Conservation (phyloP, 53 echinoderm and acorn worm genomes). For the Apostichopus leukothele region DNA sequence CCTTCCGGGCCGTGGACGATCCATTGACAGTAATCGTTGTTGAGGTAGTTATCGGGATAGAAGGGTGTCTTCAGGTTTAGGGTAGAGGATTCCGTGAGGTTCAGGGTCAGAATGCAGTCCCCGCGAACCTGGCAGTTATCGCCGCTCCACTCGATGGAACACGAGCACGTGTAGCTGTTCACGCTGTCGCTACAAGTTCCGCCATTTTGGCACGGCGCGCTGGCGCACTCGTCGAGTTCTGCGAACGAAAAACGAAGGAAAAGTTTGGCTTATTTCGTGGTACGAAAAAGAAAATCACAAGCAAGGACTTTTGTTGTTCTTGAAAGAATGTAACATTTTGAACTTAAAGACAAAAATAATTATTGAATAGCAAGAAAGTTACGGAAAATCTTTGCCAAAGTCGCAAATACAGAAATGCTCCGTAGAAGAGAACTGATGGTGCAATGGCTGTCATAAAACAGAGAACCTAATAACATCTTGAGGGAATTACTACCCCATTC, state of each 20-base stretch:
- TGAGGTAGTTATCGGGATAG: slow-evolving; percentile 87
- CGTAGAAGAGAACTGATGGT: no score
- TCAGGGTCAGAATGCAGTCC: slow-evolving; percentile 79
- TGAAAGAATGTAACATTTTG: not conserved
- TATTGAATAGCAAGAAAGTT: not conserved
- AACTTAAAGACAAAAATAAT: not conserved
- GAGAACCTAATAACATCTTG: no score
- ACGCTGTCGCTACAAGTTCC: slow-evolving; percentile 63
- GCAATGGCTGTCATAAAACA: no score
- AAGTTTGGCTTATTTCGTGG: not conserved
- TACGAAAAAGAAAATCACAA: not conserved
- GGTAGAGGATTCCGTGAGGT: slow-evolving; percentile 56
- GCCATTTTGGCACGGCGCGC: slow-evolving; percentile 58
- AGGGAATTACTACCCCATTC: no score
- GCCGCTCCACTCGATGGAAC: slow-evolving; percentile 65
- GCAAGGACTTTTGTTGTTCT: no score
- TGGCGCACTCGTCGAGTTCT: slow-evolving; percentile 63
- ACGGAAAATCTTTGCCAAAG: not conserved
- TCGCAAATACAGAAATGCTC: no score
- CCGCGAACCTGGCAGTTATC: slow-evolving; percentile 64
- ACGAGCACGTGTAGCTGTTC: slow-evolving; percentile 58
- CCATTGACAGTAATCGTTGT: slow-evolving; percentile 93
- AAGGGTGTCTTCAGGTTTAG: slow-evolving; percentile 65
- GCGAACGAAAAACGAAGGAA: not conserved
- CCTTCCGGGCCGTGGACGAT: slow-evolving; percentile 66